phyloP scores from a whole-genome alignment of 1,140 invertebrate genomes.

The Caerostris extrusa region DNA sequence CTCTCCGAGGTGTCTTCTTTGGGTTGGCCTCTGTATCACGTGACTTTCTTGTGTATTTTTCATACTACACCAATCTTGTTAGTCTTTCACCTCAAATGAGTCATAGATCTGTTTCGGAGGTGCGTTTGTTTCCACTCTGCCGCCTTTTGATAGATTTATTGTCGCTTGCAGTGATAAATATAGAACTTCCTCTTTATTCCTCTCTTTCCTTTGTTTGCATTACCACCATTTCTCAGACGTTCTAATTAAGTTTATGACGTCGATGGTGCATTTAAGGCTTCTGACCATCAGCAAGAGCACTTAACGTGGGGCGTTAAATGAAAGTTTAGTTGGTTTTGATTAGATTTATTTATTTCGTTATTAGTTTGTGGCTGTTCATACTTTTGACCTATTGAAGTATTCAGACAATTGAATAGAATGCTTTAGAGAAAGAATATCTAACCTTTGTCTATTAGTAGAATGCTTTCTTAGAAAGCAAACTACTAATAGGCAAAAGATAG shows the following conservation, averaged over 20 bases:
- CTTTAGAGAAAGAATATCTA: too few relatives aligned
- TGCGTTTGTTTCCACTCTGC: background rate
- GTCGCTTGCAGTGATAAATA: constrained; percentile 29
- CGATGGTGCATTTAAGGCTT: background rate
- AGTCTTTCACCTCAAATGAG: constrained; percentile 28
- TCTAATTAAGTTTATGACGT: constrained; percentile 35
- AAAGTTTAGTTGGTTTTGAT: background rate
- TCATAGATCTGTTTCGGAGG: background rate
- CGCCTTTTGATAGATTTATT: background rate
- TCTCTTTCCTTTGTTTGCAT: background rate
- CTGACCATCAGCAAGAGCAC: background rate
- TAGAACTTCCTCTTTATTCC: background rate
- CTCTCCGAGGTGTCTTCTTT: constrained; percentile 11
- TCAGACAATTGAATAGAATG: too few relatives aligned
- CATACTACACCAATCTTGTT: constrained; percentile 43
- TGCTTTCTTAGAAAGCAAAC: too few relatives aligned
- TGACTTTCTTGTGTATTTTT: background rate
- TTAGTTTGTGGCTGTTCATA: too few relatives aligned
- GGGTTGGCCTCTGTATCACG: background rate
- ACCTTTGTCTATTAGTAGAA: too few relatives aligned
- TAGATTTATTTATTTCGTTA: too few relatives aligned
- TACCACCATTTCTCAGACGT: background rate
- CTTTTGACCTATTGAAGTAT: too few relatives aligned
- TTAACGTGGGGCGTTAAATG: background rate
- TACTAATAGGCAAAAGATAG: too few relatives aligned